Percentiles rank a stretch among this genome's conserved stretches.
Evolutionary conservation across 2,888 invertebrate species (phyloP).

Genomic region (Tachystola acroxantha): DNA sequence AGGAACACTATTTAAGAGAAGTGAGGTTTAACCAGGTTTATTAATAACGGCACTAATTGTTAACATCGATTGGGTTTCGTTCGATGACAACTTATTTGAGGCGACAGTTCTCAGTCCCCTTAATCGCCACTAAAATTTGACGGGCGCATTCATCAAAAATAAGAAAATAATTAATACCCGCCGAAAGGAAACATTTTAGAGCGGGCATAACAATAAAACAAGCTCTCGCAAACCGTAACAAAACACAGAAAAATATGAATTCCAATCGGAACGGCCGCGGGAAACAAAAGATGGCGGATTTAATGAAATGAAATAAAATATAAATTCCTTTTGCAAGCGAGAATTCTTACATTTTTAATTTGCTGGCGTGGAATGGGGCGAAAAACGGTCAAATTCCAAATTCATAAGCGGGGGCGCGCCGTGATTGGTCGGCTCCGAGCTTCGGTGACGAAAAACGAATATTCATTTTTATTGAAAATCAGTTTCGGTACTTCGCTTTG

Average conservation of each 20-base stretch:
- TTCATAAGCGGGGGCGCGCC: constrained; percentile 47
- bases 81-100: too few species aligned
- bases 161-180: constrained; percentile 75
- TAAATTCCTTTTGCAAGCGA: constrained; percentile 73
- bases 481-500: constrained; percentile 18
- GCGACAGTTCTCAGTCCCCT: too few species aligned
- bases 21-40: too few species aligned
- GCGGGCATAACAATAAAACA: constrained; percentile 70
- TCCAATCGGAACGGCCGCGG: constrained; percentile 68
- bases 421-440: constrained; percentile 30
- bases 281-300: constrained; percentile 78
- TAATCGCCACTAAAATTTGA: constrained; percentile 55
- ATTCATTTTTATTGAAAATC: constrained; percentile 45
- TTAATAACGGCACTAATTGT: too few species aligned
- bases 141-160: constrained; percentile 67
- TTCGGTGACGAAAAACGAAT: constrained; percentile 31
- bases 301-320: constrained; percentile 78
- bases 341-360: constrained; percentile 79
- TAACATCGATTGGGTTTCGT: too few species aligned
- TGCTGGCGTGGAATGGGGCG: constrained; percentile 61
- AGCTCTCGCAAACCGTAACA: constrained; percentile 68
- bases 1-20: too few species aligned
- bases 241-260: constrained; percentile 79
- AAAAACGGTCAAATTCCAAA: constrained; percentile 69
- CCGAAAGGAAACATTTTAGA: constrained; percentile 61